These are phyloP conservation scores for Rafetus swinhoei DNA, from an alignment of 2,113 vertebrate genomes.

Conservation along the genomic window DNA sequence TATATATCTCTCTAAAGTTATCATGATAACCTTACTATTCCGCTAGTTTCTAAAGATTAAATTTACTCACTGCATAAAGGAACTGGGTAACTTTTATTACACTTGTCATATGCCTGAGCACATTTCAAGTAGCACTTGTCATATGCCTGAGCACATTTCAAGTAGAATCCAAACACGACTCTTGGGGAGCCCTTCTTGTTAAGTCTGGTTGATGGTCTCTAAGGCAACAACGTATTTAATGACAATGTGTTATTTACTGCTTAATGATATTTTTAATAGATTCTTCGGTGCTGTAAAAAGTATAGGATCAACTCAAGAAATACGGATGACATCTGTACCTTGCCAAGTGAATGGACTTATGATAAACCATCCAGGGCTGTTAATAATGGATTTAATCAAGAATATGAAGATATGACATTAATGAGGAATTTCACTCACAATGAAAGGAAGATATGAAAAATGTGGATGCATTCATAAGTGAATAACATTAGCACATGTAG, in stretches of 20 bases:
- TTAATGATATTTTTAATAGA: conserved; percentile 27
- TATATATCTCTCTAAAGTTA: background rate
- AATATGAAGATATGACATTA: conserved; percentile 35
- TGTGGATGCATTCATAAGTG: fast-evolving
- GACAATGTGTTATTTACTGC: background rate
- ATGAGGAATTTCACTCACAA: background rate
- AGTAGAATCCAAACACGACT: background rate
- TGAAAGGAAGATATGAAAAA: background rate
- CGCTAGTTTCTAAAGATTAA: background rate
- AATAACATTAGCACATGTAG: background rate
- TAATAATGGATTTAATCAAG: background rate
- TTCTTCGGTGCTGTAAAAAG: background rate
- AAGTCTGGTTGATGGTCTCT: background rate
- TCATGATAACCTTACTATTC: background rate
- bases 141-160: background rate
- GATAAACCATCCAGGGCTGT: background rate
- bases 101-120: background rate
- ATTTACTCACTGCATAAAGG: background rate
- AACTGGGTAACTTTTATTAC: background rate
- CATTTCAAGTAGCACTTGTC: background rate
- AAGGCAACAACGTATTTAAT: background rate
- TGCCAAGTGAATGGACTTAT: conserved; percentile 33
- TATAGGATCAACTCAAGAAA: background rate
- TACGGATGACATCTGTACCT: background rate
- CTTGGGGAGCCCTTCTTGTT: background rate